A percentile compares a stretch with the other conserved stretches of the same genome.
phyloP scores from a whole-genome alignment of 53 echinoderm and acorn worm species.

The Arbacia lixula region DNA sequence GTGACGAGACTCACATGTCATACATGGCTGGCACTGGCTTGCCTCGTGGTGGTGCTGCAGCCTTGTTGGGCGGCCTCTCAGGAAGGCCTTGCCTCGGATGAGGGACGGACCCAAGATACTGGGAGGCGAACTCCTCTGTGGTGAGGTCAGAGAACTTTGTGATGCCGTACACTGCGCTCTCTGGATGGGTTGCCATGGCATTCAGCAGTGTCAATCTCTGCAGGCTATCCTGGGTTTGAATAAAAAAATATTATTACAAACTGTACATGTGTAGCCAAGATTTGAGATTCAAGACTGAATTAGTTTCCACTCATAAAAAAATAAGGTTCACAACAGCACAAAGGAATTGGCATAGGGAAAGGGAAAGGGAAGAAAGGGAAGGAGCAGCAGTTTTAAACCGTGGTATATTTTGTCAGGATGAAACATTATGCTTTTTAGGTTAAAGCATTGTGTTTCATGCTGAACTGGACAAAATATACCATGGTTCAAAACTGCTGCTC shows the following conservation, averaged over 20 bases:
- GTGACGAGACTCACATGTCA: slow-evolving; percentile 47
- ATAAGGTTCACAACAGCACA: not conserved
- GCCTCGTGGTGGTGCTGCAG: not conserved
- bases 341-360: too few relatives aligned
- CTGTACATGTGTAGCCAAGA: not conserved
- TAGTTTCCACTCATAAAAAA: not conserved
- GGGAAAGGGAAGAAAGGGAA: too few relatives aligned
- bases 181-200: slow-evolving; percentile 38
- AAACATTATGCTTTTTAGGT: too few relatives aligned
- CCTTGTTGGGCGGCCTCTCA: too few relatives aligned
- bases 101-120: slow-evolving; percentile 55
- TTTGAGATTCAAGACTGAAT: not conserved
- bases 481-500: too few relatives aligned
- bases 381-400: too few relatives aligned
- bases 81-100: too few relatives aligned
- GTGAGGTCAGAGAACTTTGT: slow-evolving; percentile 91
- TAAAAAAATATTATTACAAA: not conserved
- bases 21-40: slow-evolving; percentile 34
- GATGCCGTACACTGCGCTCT: slow-evolving; percentile 84
- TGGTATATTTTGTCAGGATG: too few relatives aligned
- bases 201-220: slow-evolving; percentile 69
- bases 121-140: slow-evolving; percentile 73
- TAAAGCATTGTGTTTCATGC: too few relatives aligned
- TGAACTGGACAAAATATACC: too few relatives aligned
- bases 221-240: slow-evolving; percentile 70